Base-by-base conservation (phyloP, 1,140 invertebrate species). In the Chlorops oryzae region DNA sequence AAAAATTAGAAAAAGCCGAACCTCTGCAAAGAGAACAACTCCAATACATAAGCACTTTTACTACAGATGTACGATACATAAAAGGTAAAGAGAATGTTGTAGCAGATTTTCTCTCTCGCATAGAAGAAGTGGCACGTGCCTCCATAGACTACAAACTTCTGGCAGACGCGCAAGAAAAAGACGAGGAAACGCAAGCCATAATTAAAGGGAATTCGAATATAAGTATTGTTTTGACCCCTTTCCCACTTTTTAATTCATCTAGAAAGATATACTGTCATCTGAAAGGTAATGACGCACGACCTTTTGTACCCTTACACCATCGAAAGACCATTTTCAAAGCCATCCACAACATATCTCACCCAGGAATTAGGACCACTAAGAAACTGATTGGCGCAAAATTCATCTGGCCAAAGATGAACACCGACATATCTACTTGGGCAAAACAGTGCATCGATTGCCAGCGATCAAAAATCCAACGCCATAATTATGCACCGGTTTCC, bases 21-120 rank as follows among this genome's bases (percentile, higher is more conserved):
- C 62, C 58, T 15, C 39, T 59, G 18, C 64, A 66, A 41, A 21
- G 57, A 5, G 37, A 58, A 0, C 62, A 73, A 28, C 47, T 68
- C 0, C 54, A 68, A 23, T 65, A 21, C 35, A 63, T 67, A n/a
- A 40, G 58, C 0, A 57, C 70, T 32, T 59, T 61, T 39, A 54
- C 56, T 5, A 63, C 56, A 1, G 57, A 68, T 24, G 60, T 71
- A n/a, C 5, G 52, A 12, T 51, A 70, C 27, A 43, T 70, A 50
- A 57, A 24, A 3, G 67, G 67, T 1, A 23, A 44, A 37, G 27
- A 51, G 17, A 68, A 73, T 47, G 27, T 52, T 13, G 48, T 53
- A 6, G 61, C 57, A 5, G 61, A 61, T 40, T 25, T 57, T 4
- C 44, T 61, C 1, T 58, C 55, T 3, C 48, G 62, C 37, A 51